phyloP scores from a whole-genome alignment of 2,113 vertebrate genomes.

The Vimba vimba region DNA sequence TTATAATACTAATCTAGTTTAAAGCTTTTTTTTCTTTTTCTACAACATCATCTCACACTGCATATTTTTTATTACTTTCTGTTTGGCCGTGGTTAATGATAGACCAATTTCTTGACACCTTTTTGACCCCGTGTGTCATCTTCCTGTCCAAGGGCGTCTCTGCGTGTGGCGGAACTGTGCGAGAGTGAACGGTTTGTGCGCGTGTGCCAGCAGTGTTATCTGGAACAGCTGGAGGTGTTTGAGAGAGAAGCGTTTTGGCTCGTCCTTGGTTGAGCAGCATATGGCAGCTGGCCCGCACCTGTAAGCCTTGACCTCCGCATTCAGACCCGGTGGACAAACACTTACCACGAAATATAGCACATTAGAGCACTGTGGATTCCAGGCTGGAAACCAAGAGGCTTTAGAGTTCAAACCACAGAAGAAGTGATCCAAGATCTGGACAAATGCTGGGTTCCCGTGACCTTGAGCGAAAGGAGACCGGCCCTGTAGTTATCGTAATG shows the following conservation, averaged over 20 bases:
- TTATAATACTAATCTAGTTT: not conserved
- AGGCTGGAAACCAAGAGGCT: constrained; percentile 12
- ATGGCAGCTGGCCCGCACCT: constrained; percentile 58
- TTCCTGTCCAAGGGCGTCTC: constrained; percentile 33
- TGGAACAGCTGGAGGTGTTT: constrained; percentile 65
- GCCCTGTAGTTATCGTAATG: not conserved
- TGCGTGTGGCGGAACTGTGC: not conserved
- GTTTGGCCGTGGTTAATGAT: constrained; percentile 31
- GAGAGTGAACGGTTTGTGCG: constrained; percentile 22
- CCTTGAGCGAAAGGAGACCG: not conserved
- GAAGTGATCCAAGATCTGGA: constrained; percentile 7
- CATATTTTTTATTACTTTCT: constrained; percentile 33
- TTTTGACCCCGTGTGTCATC: constrained; percentile 43
- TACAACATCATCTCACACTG: not conserved
- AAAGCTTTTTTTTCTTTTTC: not conserved
- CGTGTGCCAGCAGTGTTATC: constrained; percentile 63
- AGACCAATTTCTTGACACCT: constrained; percentile 20
- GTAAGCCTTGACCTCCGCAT: constrained; percentile 49
- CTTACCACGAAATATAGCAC: constrained; percentile 7
- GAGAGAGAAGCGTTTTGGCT: constrained; percentile 58
- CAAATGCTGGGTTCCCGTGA: not conserved
- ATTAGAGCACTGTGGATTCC: not conserved
- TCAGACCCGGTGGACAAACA: constrained; percentile 37
- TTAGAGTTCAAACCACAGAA: not conserved
- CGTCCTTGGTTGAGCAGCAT: constrained; percentile 45